These are phyloP conservation scores for Hestina assimilis DNA, from an alignment of 1,140 invertebrate species.

Conservation along the genomic window DNA sequence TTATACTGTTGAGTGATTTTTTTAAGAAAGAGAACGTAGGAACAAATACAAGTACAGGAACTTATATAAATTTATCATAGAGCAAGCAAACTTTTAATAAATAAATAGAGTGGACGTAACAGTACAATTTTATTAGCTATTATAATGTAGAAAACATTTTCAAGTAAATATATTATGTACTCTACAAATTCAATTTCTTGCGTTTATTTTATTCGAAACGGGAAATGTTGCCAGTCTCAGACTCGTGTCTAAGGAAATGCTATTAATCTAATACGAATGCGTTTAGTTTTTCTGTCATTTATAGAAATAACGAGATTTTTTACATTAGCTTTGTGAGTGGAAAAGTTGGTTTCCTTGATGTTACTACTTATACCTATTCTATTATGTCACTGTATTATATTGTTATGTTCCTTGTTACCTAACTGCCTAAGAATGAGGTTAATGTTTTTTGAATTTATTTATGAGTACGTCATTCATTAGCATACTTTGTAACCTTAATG, in stretches of 20 bases:
- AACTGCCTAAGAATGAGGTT: no score
- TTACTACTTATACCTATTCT: neutral
- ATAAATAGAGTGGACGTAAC: neutral
- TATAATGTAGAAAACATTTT: conserved; percentile 9
- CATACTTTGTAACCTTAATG: no score
- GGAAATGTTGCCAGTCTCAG: conserved; percentile 18
- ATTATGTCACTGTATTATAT: no score
- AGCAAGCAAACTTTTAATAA: no score
- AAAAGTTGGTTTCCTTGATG: conserved; percentile 1
- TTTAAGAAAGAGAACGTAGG: no score
- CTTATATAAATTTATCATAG: no score
- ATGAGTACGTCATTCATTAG: no score
- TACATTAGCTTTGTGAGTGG: neutral
- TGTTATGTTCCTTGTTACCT: no score
- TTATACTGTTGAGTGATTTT: no score
- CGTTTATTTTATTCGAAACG: conserved; percentile 14
- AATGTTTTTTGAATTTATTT: no score
- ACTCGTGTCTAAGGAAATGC: conserved; percentile 18
- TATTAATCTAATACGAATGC: conserved; percentile 20
- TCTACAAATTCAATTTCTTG: conserved; percentile 21
- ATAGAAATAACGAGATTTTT: conserved; percentile 8
- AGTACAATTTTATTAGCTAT: neutral
- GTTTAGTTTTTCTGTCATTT: conserved; percentile 30
- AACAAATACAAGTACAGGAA: no score
- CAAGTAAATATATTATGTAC: conserved; percentile 14